These are phyloP conservation scores for Xiphias gladius DNA, from an alignment of 2,113 vertebrate genomes.

Conservation along the genomic window DNA sequence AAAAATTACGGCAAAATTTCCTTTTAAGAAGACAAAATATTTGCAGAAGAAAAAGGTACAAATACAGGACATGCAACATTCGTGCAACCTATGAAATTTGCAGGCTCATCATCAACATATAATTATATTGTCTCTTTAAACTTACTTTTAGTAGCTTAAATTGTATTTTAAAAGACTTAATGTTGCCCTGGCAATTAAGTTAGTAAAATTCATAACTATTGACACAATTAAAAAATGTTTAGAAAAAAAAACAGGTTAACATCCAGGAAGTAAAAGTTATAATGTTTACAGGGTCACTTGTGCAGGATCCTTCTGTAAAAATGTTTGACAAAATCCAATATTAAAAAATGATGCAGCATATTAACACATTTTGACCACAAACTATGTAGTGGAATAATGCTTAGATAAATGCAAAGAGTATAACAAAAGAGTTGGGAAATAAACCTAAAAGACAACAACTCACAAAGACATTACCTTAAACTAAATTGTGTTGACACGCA, in stretches of 20 bases:
- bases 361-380: background rate
- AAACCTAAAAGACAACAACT: background rate
- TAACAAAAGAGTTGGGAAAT: background rate
- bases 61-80: background rate
- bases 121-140: background rate
- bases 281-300: too few species aligned
- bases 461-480: background rate
- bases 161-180: background rate
- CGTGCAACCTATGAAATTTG: background rate
- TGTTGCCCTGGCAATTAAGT: background rate
- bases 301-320: background rate
- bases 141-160: background rate
- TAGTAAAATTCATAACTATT: background rate
- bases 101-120: background rate
- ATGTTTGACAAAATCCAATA: background rate
- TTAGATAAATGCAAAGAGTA: background rate
- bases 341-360: background rate
- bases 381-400: background rate
- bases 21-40: background rate
- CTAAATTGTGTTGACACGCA: slow-evolving; percentile 31
- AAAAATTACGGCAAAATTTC: too few species aligned
- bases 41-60: background rate
- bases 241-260: too few species aligned
- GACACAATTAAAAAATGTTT: too few species aligned
- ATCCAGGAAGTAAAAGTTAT: too few species aligned